Base-by-base conservation (phyloP, 2,113 vertebrate genomes). In the Excalfactoria chinensis region DNA sequence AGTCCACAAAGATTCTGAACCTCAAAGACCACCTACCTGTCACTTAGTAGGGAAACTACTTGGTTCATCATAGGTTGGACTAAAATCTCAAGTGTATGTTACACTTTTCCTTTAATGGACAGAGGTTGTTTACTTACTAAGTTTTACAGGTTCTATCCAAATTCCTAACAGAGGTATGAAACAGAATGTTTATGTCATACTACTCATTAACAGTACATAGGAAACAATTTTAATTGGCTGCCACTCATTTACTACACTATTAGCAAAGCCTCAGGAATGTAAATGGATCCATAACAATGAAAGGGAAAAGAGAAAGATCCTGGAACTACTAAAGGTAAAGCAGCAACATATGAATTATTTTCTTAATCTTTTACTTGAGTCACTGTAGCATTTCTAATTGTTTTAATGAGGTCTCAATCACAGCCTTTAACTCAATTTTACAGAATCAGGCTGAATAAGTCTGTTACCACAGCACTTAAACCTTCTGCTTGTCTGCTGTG, bases 381-480 rank as follows among this genome's bases (percentile, higher is more conserved):
- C 49, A 6, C 14, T 23, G 23, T 44, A 86, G 40, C 10, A n/a
- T 78, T 90, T 86, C 43, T 69, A 81, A 56, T 4, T 7, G 23
- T 94, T 92, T 73, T 76, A 90, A 83, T 46, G 49, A 87, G 32
- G 32, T 34, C 22, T 79, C 23, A 78, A 32, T 21, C 28, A 77
- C 25, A 90, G 70, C 19, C 41, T 84, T 86, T 70, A 95, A 89
- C 18, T 19, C 66, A 82, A 37, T 41, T 62, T 72, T 72, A 64
- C 46, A 19, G 56, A 89, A 82, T 43, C n/a, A 93, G 84, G 56
- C 18, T 77, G 71, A 92, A 7, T 46, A 93, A 78, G 67, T 88
- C 74, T 85, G 49, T 69, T 67, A 87, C 51, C 46, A 51, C 9
- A 70, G 37, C 34, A 69, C 41, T 40, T 43, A 96, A 73, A 43